Conservation (phyloP, 1,140 invertebrate genomes). For the Drosophila mojavensis region DNA sequence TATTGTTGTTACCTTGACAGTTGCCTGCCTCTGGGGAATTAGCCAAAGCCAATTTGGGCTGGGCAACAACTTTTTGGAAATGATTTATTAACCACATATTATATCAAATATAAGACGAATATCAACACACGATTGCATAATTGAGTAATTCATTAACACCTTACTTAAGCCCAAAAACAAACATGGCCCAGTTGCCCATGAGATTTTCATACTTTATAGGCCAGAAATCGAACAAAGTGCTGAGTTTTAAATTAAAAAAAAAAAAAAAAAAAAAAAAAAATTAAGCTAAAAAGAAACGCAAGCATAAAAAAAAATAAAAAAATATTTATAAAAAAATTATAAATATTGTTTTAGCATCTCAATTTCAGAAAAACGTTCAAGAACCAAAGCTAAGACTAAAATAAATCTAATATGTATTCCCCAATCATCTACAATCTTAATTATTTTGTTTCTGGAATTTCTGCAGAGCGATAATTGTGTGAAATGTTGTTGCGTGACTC, state of each 20-base stretch:
- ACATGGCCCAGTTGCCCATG: conserved; percentile 25
- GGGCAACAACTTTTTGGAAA: neutral
- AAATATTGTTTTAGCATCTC: no score
- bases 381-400: no score
- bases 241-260: conserved; percentile 51
- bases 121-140: neutral
- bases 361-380: no score
- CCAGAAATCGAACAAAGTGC: conserved; percentile 18
- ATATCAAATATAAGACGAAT: neutral
- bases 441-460: conserved; percentile 10
- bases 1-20: conserved; percentile 24
- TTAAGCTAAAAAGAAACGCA: no score
- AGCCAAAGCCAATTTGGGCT: neutral
- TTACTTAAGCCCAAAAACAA: conserved; percentile 13
- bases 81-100: neutral
- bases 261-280: no score
- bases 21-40: neutral
- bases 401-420: no score
- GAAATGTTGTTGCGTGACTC: conserved; percentile 30
- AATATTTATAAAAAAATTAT: no score
- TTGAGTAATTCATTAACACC: conserved; percentile 1
- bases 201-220: conserved; percentile 37
- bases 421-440: neutral
- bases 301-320: no score
- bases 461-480: conserved; percentile 47